These are phyloP conservation scores for Amphiduros pacificus DNA, from an alignment of 2,888 invertebrate species.

Conservation along the genomic window DNA sequence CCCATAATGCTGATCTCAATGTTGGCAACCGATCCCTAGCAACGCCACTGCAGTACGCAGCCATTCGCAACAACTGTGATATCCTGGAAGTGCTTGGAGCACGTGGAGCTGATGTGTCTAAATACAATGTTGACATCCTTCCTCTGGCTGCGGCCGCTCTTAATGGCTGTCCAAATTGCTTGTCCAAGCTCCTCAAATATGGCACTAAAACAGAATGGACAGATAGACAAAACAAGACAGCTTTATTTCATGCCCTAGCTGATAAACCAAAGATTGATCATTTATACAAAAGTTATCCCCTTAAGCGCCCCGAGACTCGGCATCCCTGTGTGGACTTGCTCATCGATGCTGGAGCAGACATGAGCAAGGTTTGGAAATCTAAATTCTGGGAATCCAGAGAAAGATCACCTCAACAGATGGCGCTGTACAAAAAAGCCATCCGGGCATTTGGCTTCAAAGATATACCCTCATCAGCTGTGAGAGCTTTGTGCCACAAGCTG, in stretches of 20 bases:
- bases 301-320: background rate
- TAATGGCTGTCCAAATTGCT: background rate
- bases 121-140: background rate
- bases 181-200: background rate
- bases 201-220: background rate
- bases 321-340: background rate
- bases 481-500: background rate
- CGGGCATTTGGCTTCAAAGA: background rate
- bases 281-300: background rate
- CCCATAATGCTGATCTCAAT: background rate
- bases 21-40: background rate
- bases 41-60: background rate
- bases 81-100: background rate
- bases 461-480: background rate
- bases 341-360: background rate
- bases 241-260: background rate
- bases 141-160: background rate
- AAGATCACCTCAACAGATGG: background rate
- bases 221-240: background rate
- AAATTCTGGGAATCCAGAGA: constrained; percentile 1
- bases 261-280: background rate
- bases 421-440: background rate
- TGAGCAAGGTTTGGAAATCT: background rate
- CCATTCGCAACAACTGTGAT: background rate
- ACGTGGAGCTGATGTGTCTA: background rate